These are phyloP conservation scores for Macrotus californicus DNA, from an alignment of 2,113 vertebrate genomes.

Conservation along the genomic window DNA sequence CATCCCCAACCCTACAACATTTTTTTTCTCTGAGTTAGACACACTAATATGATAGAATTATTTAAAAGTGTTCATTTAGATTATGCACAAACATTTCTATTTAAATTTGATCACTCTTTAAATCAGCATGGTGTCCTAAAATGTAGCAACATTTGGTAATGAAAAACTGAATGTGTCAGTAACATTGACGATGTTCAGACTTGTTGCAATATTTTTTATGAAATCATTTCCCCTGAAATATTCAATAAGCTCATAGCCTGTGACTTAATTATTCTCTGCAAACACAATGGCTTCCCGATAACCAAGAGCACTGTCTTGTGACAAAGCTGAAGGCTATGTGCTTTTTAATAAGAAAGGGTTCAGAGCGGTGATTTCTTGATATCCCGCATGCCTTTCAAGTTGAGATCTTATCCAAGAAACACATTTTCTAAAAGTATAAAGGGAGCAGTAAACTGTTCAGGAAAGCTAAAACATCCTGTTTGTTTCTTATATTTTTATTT, in stretches of 20 bases:
- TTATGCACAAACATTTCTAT: background rate
- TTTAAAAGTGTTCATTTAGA: background rate
- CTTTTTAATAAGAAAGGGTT: constrained; percentile 51
- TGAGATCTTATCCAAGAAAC: constrained; percentile 13
- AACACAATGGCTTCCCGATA: background rate
- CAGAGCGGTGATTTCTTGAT: constrained; percentile 21
- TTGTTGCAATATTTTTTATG: background rate
- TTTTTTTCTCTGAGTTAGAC: background rate
- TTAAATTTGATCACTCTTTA: constrained; percentile 19
- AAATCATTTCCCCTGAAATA: background rate
- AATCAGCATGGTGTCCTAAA: background rate
- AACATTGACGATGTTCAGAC: background rate
- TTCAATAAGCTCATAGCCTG: constrained; percentile 2
- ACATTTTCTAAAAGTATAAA: constrained; percentile 26
- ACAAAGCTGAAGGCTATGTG: background rate
- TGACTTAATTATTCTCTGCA: constrained; percentile 23
- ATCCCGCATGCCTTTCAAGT: constrained; percentile 28
- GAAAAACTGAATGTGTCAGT: background rate
- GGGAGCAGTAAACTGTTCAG: background rate
- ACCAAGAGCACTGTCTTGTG: background rate
- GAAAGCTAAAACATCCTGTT: constrained; percentile 11
- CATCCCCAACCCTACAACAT: accelerated
- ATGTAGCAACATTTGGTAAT: background rate
- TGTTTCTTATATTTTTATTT: background rate
- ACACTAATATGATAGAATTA: background rate